Evolutionary conservation across 2,113 vertebrate genomes (phyloP).

Genomic region (Apistogramma diplotaenia): DNA sequence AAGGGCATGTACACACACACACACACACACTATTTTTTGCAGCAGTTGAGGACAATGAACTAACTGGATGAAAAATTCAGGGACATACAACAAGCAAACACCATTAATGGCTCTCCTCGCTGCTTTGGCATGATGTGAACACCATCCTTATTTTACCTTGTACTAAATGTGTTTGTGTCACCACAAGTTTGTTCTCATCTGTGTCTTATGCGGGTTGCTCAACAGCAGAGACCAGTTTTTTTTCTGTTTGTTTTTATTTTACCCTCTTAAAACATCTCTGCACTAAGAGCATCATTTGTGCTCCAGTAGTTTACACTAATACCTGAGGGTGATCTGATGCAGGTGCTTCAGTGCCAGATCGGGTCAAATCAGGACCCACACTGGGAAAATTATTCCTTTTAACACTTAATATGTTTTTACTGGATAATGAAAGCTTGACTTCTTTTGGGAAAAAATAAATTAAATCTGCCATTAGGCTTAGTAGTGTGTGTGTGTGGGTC

Average conservation of each 20-base stretch:
- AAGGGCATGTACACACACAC: not conserved
- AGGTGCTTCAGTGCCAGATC: not conserved
- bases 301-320: constrained; percentile 24
- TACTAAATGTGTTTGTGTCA: constrained; percentile 44
- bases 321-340: constrained; percentile 19
- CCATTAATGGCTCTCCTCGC: constrained; percentile 23
- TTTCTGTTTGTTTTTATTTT: not conserved
- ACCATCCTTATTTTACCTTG: constrained; percentile 30
- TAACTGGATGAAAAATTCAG: not conserved
- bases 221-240: not conserved
- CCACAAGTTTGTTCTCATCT: constrained; percentile 31
- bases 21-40: not conserved
- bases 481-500: not conserved
- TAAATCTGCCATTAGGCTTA: not conserved
- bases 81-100: constrained; percentile 23
- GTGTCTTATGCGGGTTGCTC: not conserved
- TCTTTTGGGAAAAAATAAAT: not conserved
- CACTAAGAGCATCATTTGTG: constrained; percentile 25
- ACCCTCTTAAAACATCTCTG: constrained; percentile 7
- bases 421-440: not conserved
- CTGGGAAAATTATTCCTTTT: not conserved
- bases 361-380: not conserved
- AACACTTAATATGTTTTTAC: not conserved
- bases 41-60: constrained; percentile 9
- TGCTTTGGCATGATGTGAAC: constrained; percentile 13